Evolutionary conservation across 2,888 invertebrate genomes (phyloP).

Genomic region (Pecten maximus): DNA sequence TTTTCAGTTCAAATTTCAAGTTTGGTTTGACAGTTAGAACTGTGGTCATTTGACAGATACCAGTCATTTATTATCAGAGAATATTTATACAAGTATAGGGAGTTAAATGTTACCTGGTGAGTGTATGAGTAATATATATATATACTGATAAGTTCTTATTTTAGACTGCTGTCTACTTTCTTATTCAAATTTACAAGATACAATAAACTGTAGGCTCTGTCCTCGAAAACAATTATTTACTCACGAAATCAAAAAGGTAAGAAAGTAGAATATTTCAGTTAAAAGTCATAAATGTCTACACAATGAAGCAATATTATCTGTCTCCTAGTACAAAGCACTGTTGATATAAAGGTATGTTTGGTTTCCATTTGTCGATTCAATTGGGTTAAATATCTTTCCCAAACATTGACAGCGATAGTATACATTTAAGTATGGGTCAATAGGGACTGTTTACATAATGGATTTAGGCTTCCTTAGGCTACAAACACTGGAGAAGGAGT

Average conservation of each 20-base stretch:
- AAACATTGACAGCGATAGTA: constrained; percentile 24
- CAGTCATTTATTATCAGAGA: too few relatives aligned
- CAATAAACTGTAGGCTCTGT: too few relatives aligned
- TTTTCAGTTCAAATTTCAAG: too few relatives aligned
- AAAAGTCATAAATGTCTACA: neutral
- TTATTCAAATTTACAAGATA: too few relatives aligned
- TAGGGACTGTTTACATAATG: neutral
- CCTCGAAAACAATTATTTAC: neutral
- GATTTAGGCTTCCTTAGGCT: neutral
- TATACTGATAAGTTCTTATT: too few relatives aligned
- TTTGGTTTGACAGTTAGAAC: too few relatives aligned
- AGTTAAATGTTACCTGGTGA: too few relatives aligned
- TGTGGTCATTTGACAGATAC: too few relatives aligned
- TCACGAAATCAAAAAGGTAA: neutral
- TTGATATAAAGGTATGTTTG: constrained; percentile 4
- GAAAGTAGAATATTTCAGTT: neutral
- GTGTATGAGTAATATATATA: too few relatives aligned
- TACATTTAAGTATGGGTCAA: constrained; percentile 6
- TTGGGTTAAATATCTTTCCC: neutral
- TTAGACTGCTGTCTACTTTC: neutral
- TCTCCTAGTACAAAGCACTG: neutral
- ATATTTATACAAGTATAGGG: too few relatives aligned
- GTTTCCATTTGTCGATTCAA: neutral
- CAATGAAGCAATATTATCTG: neutral
- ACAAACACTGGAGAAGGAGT: neutral